Evolutionary conservation across 1,140 invertebrate species (phyloP).

Genomic region (Belonocnema kinseyi): DNA sequence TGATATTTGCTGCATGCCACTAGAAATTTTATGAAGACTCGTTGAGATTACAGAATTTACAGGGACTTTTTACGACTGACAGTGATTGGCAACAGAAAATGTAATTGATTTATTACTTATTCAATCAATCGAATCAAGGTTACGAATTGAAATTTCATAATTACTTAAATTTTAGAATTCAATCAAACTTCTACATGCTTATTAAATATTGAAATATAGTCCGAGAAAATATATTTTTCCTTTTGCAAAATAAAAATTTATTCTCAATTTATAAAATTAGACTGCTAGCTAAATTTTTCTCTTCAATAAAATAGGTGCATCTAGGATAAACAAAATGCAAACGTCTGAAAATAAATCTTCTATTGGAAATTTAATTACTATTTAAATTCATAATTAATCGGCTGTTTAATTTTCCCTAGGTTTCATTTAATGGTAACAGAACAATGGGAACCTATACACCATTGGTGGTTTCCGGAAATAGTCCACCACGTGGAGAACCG

Average conservation of each 20-base stretch:
- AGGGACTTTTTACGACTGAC: not conserved
- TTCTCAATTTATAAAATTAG: too few species aligned
- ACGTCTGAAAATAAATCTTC: not conserved
- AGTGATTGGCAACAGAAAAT: not conserved
- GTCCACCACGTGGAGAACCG: slow-evolving; percentile 78
- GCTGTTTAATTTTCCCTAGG: slow-evolving; percentile 49
- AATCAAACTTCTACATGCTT: too few species aligned
- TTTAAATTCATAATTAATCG: not conserved
- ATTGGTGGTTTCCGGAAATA: slow-evolving; percentile 69
- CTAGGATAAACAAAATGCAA: too few species aligned
- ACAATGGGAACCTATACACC: slow-evolving; percentile 68
- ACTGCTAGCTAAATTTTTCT: too few species aligned
- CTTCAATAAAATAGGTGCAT: too few species aligned
- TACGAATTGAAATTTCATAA: not conserved
- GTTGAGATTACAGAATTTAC: not conserved
- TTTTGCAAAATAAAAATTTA: too few species aligned
- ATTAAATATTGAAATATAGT: not conserved
- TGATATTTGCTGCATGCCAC: slow-evolving; percentile 23
- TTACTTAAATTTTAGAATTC: not conserved
- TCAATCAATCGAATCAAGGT: not conserved
- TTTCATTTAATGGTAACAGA: slow-evolving; percentile 68
- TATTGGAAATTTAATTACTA: not conserved
- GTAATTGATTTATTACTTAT: not conserved
- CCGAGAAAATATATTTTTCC: not conserved
- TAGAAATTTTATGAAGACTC: slow-evolving; percentile 6